Percentiles rank a stretch among this genome's conserved stretches.
phyloP scores from a whole-genome alignment of 2,797 vertebrate genomes.

The Sebastes vulpes region DNA sequence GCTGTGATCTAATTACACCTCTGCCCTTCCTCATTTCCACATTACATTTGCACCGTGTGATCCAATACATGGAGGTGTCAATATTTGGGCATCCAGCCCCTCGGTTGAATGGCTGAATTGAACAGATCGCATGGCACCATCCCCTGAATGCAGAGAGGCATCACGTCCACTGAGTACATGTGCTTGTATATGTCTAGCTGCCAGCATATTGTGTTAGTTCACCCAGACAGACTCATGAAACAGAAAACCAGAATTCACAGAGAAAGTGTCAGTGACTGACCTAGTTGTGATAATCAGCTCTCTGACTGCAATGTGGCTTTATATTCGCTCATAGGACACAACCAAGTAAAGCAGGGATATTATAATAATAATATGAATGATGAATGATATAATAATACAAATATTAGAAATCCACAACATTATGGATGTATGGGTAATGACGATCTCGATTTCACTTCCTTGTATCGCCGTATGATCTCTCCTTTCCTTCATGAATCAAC shows the following conservation, averaged over 20 bases:
- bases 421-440: neutral
- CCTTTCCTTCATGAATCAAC: constrained; percentile 31
- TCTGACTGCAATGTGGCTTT: constrained; percentile 1
- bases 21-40: constrained; percentile 32
- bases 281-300: constrained; percentile 28
- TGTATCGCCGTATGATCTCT: constrained; percentile 17
- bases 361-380: neutral
- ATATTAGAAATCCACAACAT: neutral
- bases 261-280: constrained; percentile 37
- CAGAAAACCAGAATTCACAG: constrained; percentile 18
- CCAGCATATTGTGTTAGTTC: constrained; percentile 16
- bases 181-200: constrained; percentile 2
- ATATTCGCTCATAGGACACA: constrained; percentile 1
- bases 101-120: constrained; percentile 13
- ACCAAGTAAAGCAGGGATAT: neutral
- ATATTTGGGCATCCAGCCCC: constrained; percentile 40
- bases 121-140: constrained; percentile 24
- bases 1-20: constrained; percentile 47
- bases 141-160: constrained; percentile 2
- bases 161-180: neutral
- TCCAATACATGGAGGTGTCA: constrained; percentile 32
- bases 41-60: constrained; percentile 20
- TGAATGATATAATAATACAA: neutral
- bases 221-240: constrained; percentile 35
- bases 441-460: neutral